Evolutionary conservation across 2,113 vertebrate genomes (phyloP), one percentile per base, ranked within the genome.

Genomic region (Petrocephalus zakoni): DNA sequence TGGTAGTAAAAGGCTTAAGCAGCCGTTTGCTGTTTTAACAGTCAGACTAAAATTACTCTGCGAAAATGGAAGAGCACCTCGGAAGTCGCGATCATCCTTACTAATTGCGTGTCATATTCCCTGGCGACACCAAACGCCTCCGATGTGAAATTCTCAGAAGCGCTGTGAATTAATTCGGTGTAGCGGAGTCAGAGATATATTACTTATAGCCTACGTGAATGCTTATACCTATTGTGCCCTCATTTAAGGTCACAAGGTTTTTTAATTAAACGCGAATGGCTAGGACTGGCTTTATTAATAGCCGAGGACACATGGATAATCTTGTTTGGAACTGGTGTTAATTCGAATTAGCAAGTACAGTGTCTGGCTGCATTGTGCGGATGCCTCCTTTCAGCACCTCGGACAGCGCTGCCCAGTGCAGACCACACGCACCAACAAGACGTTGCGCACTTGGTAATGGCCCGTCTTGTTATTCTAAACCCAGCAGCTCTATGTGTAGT

Each of bases 311-410:
- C 72, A 42, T 78, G 51, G 51, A 85, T 29, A 52, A 53, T 85
- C 83, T 85, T 55, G 84, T 13, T 53, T 55, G 49, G 29, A 51
- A 19, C 34, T n/a, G 51, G n/a, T 25, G 84, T 53, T 53, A 34
- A 55, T 86, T 53, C 4, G 15, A 55, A n/a, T 85, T 29, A 53
- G 49, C 47, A 85, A 85, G 51, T 5, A n/a, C 9, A n/a, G 7
- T 34, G 11, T 25, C 83, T 52, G n/a, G 17, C 49, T 85, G 84
- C 9, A 29, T 25, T 29, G 46, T 29, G 51, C 51, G 15, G 52
- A 11, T 15, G 84, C 25, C 51, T 19, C 29, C 25, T 91, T 95
- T 95, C 94, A 95, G 94, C 91, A 95, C 94, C 93, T 93, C 49
- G 94, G 95, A 88, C 94, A 95, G 95, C 91, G 92, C 90, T 93